phyloP scores from a whole-genome alignment of 2,797 vertebrate genomes.

The Spinus olivaceus region DNA sequence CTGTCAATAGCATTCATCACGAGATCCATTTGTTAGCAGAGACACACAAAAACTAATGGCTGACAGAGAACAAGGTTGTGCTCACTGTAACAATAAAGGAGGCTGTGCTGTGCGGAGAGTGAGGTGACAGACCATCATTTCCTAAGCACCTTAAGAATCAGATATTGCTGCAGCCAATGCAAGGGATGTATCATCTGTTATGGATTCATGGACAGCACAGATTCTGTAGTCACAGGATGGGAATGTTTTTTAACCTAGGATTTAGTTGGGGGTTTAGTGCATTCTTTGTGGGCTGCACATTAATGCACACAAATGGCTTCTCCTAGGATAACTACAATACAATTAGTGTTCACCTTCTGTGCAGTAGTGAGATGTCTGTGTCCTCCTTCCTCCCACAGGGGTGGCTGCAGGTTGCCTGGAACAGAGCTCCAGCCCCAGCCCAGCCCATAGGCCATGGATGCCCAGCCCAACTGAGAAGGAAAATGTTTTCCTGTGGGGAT shows the following conservation, averaged over 20 bases:
- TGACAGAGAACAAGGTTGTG: not conserved
- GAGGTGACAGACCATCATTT: not conserved
- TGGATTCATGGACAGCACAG: not conserved
- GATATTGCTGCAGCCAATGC: not conserved
- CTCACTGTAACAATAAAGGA: not conserved
- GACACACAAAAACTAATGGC: not conserved
- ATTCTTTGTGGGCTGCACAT: not conserved
- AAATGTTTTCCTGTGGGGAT: not conserved
- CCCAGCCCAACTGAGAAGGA: not conserved
- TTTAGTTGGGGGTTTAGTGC: not conserved
- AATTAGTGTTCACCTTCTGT: not conserved
- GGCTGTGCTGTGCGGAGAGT: not conserved
- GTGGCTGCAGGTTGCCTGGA: not conserved
- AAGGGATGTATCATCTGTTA: not conserved
- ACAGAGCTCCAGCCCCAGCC: not conserved
- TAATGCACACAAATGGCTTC: not conserved
- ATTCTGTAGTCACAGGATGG: not conserved
- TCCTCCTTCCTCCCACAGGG: not conserved
- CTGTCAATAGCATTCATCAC: not conserved
- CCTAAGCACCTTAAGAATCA: not conserved
- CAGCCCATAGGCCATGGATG: not conserved
- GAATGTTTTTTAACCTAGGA: not conserved
- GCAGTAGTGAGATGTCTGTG: not conserved
- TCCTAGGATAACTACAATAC: not conserved
- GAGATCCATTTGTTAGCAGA: not conserved